phyloP scores from a whole-genome alignment of 2,113 vertebrate genomes.

The Dicerorhinus sumatrensis region DNA sequence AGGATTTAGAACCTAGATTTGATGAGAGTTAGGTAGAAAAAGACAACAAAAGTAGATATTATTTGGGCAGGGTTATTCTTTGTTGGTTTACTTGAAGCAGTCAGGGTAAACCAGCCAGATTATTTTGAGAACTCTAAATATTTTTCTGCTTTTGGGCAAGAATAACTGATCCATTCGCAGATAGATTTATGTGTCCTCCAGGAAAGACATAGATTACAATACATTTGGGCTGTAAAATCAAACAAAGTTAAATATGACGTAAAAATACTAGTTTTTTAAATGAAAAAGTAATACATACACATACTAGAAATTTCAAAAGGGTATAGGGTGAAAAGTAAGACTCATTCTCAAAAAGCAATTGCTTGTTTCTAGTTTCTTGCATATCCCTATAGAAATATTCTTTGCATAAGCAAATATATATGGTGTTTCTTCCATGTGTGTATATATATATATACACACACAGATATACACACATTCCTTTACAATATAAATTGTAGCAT shows the following conservation, averaged over 20 bases:
- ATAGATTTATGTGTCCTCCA: not conserved
- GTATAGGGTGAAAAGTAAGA: not conserved
- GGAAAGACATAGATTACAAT: not conserved
- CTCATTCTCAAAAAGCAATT: not conserved
- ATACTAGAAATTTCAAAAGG: slow-evolving; percentile 7
- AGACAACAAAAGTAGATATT: not conserved
- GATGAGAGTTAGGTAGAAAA: not conserved
- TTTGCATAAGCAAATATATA: not conserved
- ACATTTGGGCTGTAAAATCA: not conserved
- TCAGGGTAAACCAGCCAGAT: not conserved
- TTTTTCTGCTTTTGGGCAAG: not conserved
- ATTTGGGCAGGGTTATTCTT: not conserved
- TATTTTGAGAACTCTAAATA: slow-evolving; percentile 4
- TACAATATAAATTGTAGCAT: slow-evolving; percentile 16
- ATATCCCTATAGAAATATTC: not conserved
- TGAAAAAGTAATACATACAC: not conserved
- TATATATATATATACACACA: not conserved
- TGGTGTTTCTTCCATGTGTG: not conserved
- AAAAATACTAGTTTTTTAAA: slow-evolving; percentile 10
- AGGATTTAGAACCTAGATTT: slow-evolving; percentile 2
- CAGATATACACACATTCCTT: not conserved
- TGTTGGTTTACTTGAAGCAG: slow-evolving; percentile 16
- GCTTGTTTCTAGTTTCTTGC: not conserved
- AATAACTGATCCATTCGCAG: not conserved
- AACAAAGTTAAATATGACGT: not conserved